Percentiles rank a stretch among this genome's conserved stretches.
Evolutionary conservation across 2,113 vertebrate genomes (phyloP).

Genomic region (Onychostruthus taczanowskii): DNA sequence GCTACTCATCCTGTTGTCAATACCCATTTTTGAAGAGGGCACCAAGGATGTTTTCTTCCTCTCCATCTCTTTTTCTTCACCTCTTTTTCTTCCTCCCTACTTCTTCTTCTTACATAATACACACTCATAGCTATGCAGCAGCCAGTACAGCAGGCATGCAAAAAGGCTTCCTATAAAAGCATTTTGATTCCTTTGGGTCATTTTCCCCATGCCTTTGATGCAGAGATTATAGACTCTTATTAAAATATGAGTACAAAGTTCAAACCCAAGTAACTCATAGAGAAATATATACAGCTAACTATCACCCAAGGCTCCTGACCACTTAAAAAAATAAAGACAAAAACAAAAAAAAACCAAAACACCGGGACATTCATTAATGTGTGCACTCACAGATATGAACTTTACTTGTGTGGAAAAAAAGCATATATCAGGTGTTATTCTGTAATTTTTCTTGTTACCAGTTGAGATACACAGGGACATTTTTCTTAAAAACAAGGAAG

Average conservation of each 20-base stretch:
- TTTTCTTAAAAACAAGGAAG: neutral
- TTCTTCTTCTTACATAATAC: neutral
- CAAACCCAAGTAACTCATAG: constrained; percentile 2
- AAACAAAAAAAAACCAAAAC: accelerated
- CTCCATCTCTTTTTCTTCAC: neutral
- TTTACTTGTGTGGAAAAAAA: neutral
- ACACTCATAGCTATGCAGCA: neutral
- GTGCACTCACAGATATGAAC: neutral
- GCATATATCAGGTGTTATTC: neutral
- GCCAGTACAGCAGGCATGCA: neutral
- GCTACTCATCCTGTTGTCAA: neutral
- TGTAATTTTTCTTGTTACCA: neutral
- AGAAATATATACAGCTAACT: neutral
- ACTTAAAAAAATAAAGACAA: neutral
- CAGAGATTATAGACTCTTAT: neutral
- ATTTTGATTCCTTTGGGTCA: constrained; percentile 7
- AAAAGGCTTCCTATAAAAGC: neutral
- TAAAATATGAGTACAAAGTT: constrained; percentile 27
- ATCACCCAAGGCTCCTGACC: neutral
- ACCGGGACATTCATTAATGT: neutral
- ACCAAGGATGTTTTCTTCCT: neutral
- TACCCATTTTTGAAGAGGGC: neutral
- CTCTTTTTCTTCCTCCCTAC: neutral
- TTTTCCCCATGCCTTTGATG: constrained; percentile 33
- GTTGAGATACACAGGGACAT: neutral